phyloP scores from a whole-genome alignment of 2,113 vertebrate genomes.

The Corydoras maculifer region DNA sequence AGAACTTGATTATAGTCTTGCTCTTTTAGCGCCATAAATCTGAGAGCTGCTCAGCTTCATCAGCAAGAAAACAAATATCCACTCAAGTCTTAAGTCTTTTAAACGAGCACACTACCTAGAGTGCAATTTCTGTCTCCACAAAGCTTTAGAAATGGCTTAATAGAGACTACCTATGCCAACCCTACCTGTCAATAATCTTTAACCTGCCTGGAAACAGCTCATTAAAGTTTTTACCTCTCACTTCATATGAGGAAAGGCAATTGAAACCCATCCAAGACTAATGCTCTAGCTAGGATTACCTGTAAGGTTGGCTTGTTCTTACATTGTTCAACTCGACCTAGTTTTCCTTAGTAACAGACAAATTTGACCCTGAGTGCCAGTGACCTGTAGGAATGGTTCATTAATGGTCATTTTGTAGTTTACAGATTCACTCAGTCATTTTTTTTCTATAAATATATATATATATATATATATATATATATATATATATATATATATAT shows the following conservation, averaged over 20 bases:
- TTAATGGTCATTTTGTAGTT: no score
- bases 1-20: conserved; percentile 30
- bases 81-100: neutral
- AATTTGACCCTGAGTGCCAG: conserved; percentile 30
- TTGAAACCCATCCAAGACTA: neutral
- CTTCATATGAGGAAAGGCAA: conserved; percentile 1
- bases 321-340: conserved; percentile 43
- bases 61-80: conserved; percentile 15
- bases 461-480: no score
- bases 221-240: conserved; percentile 11
- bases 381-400: no score
- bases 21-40: conserved; percentile 31
- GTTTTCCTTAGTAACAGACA: conserved; percentile 45
- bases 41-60: conserved; percentile 12
- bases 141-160: conserved; percentile 50
- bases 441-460: no score
- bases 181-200: neutral
- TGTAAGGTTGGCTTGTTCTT: conserved; percentile 33
- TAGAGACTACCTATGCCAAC: conserved; percentile 21
- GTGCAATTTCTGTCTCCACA: conserved; percentile 29
- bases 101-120: neutral
- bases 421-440: no score
- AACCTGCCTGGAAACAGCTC: no score
- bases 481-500: no score
- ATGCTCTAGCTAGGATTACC: conserved; percentile 35